Evolutionary conservation across 2,113 vertebrate genomes (phyloP), one percentile per base, ranked within the genome.

Genomic region (Cochlearius cochlearius): DNA sequence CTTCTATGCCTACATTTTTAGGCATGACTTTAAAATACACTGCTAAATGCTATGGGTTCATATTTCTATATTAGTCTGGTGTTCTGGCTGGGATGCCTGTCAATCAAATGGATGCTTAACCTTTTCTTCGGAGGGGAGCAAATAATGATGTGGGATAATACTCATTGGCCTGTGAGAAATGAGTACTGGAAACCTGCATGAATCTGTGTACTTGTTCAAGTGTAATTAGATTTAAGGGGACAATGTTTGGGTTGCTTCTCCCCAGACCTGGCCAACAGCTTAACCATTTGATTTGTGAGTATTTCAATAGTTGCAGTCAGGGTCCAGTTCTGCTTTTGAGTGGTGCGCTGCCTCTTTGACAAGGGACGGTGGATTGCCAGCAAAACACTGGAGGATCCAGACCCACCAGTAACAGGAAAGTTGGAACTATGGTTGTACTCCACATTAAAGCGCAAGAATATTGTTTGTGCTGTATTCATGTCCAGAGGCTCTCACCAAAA

Each of bases 1-100:
- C 43, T 77, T 90, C 74, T 94, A 19, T 88, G 77, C 34, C 67
- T 55, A 47, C 86, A 59, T 92, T 90, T 96, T 96, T 87, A 93
- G 91, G 36, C 80, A 67, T 50, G 59, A 36, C 64, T 97, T 84
- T 91, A 88, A 96, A 96, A 88, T 29, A 32, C 25, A 34, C 32
- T 66, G 52, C 30, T 81, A 80, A 93, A 81, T 2, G 17, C 18
- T 89, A 39, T 62, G 84, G 58, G n/a, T 50, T 93, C 30, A 4
- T 52, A 47, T 79, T 94, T 91, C 85, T 91, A 2, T 56, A 17
- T 84, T 86, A 8, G 45, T 69, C 30, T 75, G 45, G 49, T 56
- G 23, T 72, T 92, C 81, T 85, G 81, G 7, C 43, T 90, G 36
- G 27, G 52, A 60, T 74, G 27, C 15, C 27, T 95, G 86, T 77